Evolutionary conservation across 2,797 vertebrate genomes (phyloP).

Genomic region (Manis pentadactyla): DNA sequence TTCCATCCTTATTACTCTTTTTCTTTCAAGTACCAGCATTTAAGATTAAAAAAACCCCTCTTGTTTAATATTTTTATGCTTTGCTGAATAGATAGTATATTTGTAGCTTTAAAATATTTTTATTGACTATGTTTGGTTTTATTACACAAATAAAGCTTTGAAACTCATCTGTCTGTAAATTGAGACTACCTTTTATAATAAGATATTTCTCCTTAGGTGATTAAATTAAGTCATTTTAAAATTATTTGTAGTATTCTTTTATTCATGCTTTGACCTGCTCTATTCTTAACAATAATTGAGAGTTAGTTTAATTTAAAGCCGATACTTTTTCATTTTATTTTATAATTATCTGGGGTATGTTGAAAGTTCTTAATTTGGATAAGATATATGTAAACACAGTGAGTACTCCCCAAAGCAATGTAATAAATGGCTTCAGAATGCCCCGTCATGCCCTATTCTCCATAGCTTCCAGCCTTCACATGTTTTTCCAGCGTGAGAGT

Average conservation of each 20-base stretch:
- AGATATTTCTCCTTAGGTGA: background rate
- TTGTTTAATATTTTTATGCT: slow-evolving; percentile 50
- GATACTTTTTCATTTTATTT: background rate
- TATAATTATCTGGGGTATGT: background rate
- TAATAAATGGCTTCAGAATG: background rate
- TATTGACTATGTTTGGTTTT: background rate
- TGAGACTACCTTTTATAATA: slow-evolving; percentile 42
- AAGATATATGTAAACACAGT: background rate
- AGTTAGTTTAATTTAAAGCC: slow-evolving; percentile 33
- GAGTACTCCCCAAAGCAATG: background rate
- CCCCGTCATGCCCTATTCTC: background rate
- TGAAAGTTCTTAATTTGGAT: background rate
- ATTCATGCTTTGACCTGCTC: slow-evolving; percentile 45
- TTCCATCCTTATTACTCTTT: background rate
- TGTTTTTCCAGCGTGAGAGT: background rate
- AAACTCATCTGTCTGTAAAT: slow-evolving; percentile 4
- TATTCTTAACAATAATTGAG: slow-evolving; percentile 21
- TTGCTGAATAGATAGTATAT: slow-evolving; percentile 19
- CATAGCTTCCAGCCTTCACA: background rate
- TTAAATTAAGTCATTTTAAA: slow-evolving; percentile 47
- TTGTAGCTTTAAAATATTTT: slow-evolving; percentile 46
- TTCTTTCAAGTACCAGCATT: slow-evolving; percentile 10
- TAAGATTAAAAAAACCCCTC: background rate
- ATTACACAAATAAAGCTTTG: slow-evolving; percentile 29
- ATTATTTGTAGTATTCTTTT: slow-evolving; percentile 26